Conservation (phyloP, 2,888 invertebrate genomes). For the Galeopsomyia nigrocyanea region DNA sequence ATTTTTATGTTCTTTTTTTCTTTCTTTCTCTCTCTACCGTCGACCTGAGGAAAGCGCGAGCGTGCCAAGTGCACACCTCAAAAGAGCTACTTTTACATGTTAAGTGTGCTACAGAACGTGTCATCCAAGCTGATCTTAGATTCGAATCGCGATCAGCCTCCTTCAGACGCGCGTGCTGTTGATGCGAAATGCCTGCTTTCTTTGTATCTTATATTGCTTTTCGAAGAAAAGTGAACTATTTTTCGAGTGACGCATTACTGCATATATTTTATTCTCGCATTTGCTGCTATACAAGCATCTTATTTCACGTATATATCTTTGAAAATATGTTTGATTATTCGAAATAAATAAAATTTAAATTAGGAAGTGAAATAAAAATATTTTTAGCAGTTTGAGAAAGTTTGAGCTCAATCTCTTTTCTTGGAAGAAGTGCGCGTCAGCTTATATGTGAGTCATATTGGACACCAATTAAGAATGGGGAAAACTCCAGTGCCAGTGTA, state of each 20-base stretch:
- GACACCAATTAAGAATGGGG: no score
- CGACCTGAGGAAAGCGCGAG: neutral
- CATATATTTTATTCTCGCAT: no score
- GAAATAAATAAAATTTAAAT: no score
- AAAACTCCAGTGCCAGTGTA: no score
- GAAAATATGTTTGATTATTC: no score
- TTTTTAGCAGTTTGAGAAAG: no score
- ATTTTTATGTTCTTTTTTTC: neutral
- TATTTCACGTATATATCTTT: no score
- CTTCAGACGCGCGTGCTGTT: conserved; percentile 5
- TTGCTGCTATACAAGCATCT: no score
- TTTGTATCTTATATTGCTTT: neutral
- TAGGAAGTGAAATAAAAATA: no score
- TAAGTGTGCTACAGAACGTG: conserved; percentile 51
- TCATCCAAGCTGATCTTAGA: conserved; percentile 51
- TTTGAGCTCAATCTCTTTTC: no score
- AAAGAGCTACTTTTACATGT: conserved; percentile 43
- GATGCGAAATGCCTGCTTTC: conserved; percentile 1
- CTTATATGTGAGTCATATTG: no score
- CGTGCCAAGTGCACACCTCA: conserved; percentile 26
- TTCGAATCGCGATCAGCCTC: conserved; percentile 51
- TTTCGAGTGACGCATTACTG: neutral
- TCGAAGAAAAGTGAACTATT: neutral
- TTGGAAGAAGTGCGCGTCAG: no score
- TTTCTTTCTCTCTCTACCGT: neutral